Base-by-base conservation (phyloP, 2,888 invertebrate genomes). In the Rambutsinella grinnellia region DNA sequence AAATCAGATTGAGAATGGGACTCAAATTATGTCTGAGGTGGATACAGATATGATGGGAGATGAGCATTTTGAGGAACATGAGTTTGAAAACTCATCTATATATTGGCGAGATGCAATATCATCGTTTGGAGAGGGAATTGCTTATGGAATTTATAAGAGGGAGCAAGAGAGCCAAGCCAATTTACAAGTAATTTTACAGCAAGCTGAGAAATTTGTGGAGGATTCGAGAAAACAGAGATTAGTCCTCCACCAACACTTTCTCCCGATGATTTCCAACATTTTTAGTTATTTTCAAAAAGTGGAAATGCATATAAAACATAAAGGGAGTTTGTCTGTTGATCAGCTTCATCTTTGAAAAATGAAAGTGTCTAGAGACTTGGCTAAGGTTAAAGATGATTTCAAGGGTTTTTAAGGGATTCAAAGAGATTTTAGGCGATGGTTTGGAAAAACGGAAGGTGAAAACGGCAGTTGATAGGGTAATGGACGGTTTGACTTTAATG, bases 401-500 rank as follows among this genome's bases (percentile, higher is more conserved):
- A n/a, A n/a, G n/a, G n/a, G n/a, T n/a, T n/a, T n/a, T n/a, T n/a
- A n/a, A n/a, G n/a, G n/a, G n/a, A n/a, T n/a, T n/a, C n/a, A n/a
- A n/a, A 17, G 24, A 57, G n/a, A 27, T n/a, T 5, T 27, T 57
- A 17, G 57, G 15, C n/a, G 27, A 27, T n/a, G 17, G 24, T 2
- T 17, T 27, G 8, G 23, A 21, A 19, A 21, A 26, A 1, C 36
- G 51, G 3, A 44, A 51, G 3, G 2, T 60, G 3, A 47, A 8
- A 24, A n/a, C 3, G 28, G 19, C 36, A 0, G 3, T 68, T 24
- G 68, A 68, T 17, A 36, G 23, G 13, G 24, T 60, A 6, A 49
- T 51, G 13, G 68, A 68, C 15, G 49, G 23, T 0, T 13, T 68
- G n/a, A 68, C 60, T 1, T n/a, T 58, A 36, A 28, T 28, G 2